Evolutionary conservation across 2,797 vertebrate genomes (phyloP).

Genomic region (Parotocinclus haroldoi): DNA sequence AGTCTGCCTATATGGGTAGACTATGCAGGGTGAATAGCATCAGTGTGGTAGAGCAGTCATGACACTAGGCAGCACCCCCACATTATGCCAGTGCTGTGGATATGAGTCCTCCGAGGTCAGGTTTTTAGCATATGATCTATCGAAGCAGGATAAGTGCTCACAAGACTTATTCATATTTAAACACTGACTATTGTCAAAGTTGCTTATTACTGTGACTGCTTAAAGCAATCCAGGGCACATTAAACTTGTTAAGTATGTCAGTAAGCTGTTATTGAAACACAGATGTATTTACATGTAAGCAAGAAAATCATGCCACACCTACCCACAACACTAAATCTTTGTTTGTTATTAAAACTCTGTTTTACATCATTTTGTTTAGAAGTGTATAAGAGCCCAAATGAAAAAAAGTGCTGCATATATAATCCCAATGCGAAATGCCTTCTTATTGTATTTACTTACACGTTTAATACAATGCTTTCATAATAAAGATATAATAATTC

Average conservation of each 20-base stretch:
- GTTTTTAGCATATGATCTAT: slow-evolving; percentile 42
- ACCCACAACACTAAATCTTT: slow-evolving; percentile 57
- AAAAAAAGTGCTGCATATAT: slow-evolving; percentile 10
- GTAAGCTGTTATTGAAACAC: slow-evolving; percentile 74
- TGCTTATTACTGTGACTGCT: slow-evolving; percentile 61
- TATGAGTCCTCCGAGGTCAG: slow-evolving; percentile 34
- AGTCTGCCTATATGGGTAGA: slow-evolving; percentile 39
- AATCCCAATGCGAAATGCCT: not conserved
- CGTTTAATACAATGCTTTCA: not conserved
- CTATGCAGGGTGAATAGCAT: slow-evolving; percentile 72
- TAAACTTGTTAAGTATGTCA: slow-evolving; percentile 67
- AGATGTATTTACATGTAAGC: slow-evolving; percentile 73
- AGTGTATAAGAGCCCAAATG: slow-evolving; percentile 11
- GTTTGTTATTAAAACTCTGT: slow-evolving; percentile 51
- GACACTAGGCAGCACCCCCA: slow-evolving; percentile 67
- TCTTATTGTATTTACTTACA: no score
- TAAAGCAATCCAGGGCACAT: slow-evolving; percentile 70
- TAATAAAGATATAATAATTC: not conserved
- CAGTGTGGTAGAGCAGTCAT: slow-evolving; percentile 73
- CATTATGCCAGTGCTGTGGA: slow-evolving; percentile 62
- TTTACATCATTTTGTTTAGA: slow-evolving; percentile 57
- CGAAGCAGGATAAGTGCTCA: slow-evolving; percentile 44
- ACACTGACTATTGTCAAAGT: slow-evolving; percentile 62
- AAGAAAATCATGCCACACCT: slow-evolving; percentile 68
- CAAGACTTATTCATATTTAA: slow-evolving; percentile 53